Base-by-base conservation (phyloP, 1,140 invertebrate species). In the Leptestheria dahalacensis region DNA sequence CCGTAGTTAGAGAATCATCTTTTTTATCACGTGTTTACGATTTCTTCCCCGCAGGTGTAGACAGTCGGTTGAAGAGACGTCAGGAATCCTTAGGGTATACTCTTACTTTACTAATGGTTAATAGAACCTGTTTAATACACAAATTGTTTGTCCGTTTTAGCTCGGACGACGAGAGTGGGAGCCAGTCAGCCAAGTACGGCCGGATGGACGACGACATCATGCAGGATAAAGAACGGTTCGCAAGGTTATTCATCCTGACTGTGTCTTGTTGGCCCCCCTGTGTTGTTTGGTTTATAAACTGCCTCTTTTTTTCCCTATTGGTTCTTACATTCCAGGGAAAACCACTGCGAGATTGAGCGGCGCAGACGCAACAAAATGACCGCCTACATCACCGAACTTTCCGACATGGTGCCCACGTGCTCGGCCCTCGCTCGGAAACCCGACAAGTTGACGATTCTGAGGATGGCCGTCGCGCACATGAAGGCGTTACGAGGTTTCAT, bases 401-500 rank as follows among this genome's bases (percentile, higher is more conserved):
- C 93, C 61, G 95, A 99, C 75, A 99, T 99, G 96, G 95, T 99
- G 65, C 97, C 96, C 66, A 97, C 96, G 64, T 98, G 94, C 75
- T 93, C 87, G 66, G 92, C 93, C 1, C 77, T 98, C 33, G 95
- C 95, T 2, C 80, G 95, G 57, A 99, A 99, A 74, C 96, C 95
- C 10, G 97, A 99, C 78, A 99, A 99, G 74, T 79, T 99, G 46
- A 99, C 97, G 61, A 99, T 99, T 70, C 80, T 99, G 46, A 80
- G 96, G 66, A 99, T 99, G 96, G 96, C 97, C 12, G 95, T 99
- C 23, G 93, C 93, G 1, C 96, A 99, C 74, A 99, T 99, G 95
- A 97, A 97, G 78, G 86, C 85, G 25, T 78, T 97, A 41, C 78
- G 92, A 80, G 91, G 90, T 92, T 71, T 78, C 75, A 59, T 21